Evolutionary conservation across 2,888 invertebrate species (phyloP).

Genomic region (Lasius fuliginosus): DNA sequence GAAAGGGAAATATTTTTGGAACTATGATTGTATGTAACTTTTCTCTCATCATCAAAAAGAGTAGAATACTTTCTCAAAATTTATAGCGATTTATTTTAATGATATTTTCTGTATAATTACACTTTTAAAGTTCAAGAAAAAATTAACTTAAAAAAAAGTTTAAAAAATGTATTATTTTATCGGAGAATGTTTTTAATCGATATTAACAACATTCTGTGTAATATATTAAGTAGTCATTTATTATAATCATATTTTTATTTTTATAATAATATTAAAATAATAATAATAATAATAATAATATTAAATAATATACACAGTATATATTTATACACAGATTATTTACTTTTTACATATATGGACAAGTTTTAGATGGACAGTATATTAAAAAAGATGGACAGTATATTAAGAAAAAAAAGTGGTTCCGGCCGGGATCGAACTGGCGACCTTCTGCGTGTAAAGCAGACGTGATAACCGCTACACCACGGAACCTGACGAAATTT

Average conservation of each 20-base stretch:
- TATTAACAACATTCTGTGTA: background rate
- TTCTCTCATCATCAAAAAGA: too few species aligned
- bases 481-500: slow-evolving; percentile 76
- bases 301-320: too few species aligned
- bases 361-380: background rate
- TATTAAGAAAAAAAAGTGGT: slow-evolving; percentile 74
- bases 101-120: too few species aligned
- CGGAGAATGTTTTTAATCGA: background rate
- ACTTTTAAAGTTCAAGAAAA: too few species aligned
- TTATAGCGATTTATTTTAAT: too few species aligned
- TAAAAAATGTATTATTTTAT: background rate
- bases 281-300: too few species aligned
- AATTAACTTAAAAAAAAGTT: background rate
- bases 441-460: slow-evolving; percentile 85
- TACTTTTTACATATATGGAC: background rate
- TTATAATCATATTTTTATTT: background rate
- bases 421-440: slow-evolving; percentile 85
- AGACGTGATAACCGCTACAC: slow-evolving; percentile 85
- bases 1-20: background rate
- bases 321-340: background rate
- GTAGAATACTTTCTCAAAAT: too few species aligned
- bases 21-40: too few species aligned
- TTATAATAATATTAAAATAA: slow-evolving; percentile 20
- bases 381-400: background rate
- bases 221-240: background rate